Percentiles rank a stretch among this genome's conserved stretches.
phyloP scores from a whole-genome alignment of 2,797 vertebrate genomes.

The Taenioides sp. region DNA sequence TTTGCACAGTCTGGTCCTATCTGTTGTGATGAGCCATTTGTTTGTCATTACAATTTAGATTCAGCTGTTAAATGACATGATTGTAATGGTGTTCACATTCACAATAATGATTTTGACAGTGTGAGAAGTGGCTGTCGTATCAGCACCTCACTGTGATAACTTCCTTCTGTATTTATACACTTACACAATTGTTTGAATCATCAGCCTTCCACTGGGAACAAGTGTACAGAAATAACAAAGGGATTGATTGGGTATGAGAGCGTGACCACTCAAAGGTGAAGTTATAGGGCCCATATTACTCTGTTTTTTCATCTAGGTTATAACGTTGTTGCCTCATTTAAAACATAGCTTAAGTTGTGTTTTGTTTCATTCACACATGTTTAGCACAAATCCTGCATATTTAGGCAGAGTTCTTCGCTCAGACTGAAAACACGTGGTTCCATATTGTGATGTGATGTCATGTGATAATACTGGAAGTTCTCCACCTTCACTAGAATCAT shows the following conservation, averaged over 20 bases:
- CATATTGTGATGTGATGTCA: too few relatives aligned
- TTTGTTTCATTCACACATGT: too few relatives aligned
- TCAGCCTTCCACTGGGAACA: constrained; percentile 20
- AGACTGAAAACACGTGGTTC: too few relatives aligned
- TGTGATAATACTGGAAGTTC: too few relatives aligned
- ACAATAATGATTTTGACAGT: constrained; percentile 28
- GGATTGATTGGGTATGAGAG: background rate
- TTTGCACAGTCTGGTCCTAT: constrained; percentile 11
- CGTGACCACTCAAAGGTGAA: background rate
- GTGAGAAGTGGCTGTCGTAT: constrained; percentile 38
- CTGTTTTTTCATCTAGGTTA: too few relatives aligned
- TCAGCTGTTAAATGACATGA: constrained; percentile 31
- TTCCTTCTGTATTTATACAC: constrained; percentile 4
- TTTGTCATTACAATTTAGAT: constrained; percentile 34
- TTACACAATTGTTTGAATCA: constrained; percentile 24
- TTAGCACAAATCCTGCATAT: too few relatives aligned
- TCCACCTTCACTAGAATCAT: too few relatives aligned
- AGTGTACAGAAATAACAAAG: constrained; percentile 13
- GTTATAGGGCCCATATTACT: background rate
- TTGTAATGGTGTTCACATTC: constrained; percentile 22
- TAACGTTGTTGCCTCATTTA: too few relatives aligned
- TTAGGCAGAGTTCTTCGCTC: too few relatives aligned
- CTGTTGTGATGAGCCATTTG: constrained; percentile 36
- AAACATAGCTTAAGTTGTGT: too few relatives aligned
- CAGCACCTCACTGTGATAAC: constrained; percentile 27